A percentile compares a stretch with the other conserved stretches of the same genome.
These are phyloP conservation scores for Heteropelma amictum DNA, from an alignment of 2,888 invertebrate genomes.

Conservation along the genomic window DNA sequence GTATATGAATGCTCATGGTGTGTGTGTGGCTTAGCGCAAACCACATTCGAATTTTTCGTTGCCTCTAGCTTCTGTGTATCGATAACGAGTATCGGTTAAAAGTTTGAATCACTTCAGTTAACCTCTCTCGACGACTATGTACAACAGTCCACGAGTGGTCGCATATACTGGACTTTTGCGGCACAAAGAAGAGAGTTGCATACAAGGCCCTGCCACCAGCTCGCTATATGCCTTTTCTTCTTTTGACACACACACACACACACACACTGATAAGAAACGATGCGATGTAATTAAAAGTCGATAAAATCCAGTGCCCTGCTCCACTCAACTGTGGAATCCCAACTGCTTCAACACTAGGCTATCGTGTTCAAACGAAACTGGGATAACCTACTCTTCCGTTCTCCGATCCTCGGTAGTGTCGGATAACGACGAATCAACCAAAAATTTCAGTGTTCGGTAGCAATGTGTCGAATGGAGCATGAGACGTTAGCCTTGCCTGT, in stretches of 20 bases:
- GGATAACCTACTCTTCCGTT: background rate
- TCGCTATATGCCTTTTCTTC: slow-evolving; percentile 2
- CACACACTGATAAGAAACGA: slow-evolving; percentile 63
- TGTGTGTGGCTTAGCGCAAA: background rate
- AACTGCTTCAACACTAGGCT: background rate
- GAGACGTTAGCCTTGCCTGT: too few relatives aligned
- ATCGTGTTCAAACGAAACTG: background rate
- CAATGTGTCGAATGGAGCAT: too few relatives aligned
- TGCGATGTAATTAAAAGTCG: slow-evolving; percentile 75
- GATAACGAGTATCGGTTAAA: slow-evolving; percentile 47
- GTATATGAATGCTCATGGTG: background rate
- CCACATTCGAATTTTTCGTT: background rate
- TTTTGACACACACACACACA: background rate
- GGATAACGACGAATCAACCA: slow-evolving; percentile 20
- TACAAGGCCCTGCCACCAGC: slow-evolving; percentile 11
- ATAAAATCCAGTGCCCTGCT: slow-evolving; percentile 72
- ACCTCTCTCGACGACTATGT: slow-evolving; percentile 20
- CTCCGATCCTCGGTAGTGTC: background rate
- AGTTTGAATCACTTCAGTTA: slow-evolving; percentile 46
- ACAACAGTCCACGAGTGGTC: slow-evolving; percentile 24
- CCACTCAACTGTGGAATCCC: slow-evolving; percentile 31
- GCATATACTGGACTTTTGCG: slow-evolving; percentile 13
- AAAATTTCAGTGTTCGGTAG: too few relatives aligned
- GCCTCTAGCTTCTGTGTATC: background rate
- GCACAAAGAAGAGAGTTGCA: slow-evolving; percentile 38